Base-by-base conservation (phyloP, 2,113 vertebrate genomes). In the Siniperca chuatsi region DNA sequence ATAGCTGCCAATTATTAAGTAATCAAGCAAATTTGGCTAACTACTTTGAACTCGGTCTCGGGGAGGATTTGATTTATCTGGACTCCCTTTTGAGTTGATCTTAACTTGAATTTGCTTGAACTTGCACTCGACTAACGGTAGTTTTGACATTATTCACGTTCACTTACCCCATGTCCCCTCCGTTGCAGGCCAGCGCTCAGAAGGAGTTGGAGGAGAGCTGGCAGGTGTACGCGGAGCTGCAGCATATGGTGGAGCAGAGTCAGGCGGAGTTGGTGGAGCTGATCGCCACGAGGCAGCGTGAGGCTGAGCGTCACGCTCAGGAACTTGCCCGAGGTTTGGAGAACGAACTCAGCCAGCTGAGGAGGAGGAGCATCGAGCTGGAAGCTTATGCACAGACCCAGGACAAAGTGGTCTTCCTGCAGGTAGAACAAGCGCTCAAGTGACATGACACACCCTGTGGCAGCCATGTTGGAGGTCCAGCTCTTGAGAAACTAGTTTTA, bases 181-280 rank as follows among this genome's bases (percentile, higher is more conserved):
- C 10, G 23, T 46, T 75, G 18, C 88, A 96, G 96, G 78, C 88
- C 79, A 89, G 84, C n/a, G 84, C 94, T 66, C 95, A 96, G 93
- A 94, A 72, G 81, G 96, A 96, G 88, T 48, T 96, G 77, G 95
- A 96, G 92, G 96, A 96, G 58, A 96, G 95, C 92, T 96, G 96
- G 96, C 89, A 93, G 89, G 94, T 96, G 48, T 96, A 94, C 1
- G 95, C 93, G 0, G 95, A 96, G 85, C 93, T 96, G 80, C 95
- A 96, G 90, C 92, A 79, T 0, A 52, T 94, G 84, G 86, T 96
- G 89, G 96, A 96, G 92, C 93, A 96, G 81, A 95, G 95, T 25
- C 96, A 96, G 93, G 95, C 95, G 0, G 95, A 96, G 73, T 79
- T 96, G 87, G 92, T 96, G 92, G 96, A 96, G 89, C 77, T 83